phyloP scores from a whole-genome alignment of 2,113 vertebrate species.

The Seriola quinqueradiata region DNA sequence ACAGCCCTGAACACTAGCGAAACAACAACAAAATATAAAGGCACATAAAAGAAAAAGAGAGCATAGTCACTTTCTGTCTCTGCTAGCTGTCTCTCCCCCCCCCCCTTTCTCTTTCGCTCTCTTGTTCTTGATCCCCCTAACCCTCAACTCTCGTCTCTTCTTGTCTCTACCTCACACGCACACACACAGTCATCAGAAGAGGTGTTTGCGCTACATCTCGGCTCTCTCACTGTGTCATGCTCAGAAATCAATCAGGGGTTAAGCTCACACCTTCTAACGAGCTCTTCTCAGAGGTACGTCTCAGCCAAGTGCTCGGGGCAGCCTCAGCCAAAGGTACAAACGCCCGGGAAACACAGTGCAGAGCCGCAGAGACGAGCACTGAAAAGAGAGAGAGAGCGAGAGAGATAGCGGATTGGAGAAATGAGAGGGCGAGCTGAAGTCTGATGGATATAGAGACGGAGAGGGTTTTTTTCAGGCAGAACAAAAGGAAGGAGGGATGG shows the following conservation, averaged over 20 bases:
- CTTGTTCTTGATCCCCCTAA: constrained; percentile 66
- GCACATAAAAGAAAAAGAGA: constrained; percentile 61
- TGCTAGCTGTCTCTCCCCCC: constrained; percentile 23
- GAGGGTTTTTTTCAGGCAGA: constrained; percentile 60
- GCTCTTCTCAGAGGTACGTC: constrained; percentile 69
- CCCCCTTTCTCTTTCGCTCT: constrained; percentile 40
- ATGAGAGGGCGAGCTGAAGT: constrained; percentile 44
- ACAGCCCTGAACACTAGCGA: constrained; percentile 70
- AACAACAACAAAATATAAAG: constrained; percentile 76
- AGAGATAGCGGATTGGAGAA: constrained; percentile 39
- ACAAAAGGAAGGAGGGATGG: constrained; percentile 55
- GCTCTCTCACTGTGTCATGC: constrained; percentile 59
- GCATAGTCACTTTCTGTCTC: constrained; percentile 59
- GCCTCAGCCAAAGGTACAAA: constrained; percentile 59
- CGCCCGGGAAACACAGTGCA: constrained; percentile 16
- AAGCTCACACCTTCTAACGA: constrained; percentile 79
- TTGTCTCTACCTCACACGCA: constrained; percentile 26
- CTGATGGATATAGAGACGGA: constrained; percentile 56
- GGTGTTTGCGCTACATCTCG: constrained; percentile 55
- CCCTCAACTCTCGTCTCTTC: constrained; percentile 33
- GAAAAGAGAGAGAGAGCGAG: constrained; percentile 27
- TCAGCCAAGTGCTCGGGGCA: constrained; percentile 57
- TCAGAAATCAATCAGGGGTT: constrained; percentile 81
- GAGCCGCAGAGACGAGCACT: neutral
- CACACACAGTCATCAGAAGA: constrained; percentile 51